phyloP scores from a whole-genome alignment of 2,113 vertebrate genomes.

The Heloderma charlesbogerti region DNA sequence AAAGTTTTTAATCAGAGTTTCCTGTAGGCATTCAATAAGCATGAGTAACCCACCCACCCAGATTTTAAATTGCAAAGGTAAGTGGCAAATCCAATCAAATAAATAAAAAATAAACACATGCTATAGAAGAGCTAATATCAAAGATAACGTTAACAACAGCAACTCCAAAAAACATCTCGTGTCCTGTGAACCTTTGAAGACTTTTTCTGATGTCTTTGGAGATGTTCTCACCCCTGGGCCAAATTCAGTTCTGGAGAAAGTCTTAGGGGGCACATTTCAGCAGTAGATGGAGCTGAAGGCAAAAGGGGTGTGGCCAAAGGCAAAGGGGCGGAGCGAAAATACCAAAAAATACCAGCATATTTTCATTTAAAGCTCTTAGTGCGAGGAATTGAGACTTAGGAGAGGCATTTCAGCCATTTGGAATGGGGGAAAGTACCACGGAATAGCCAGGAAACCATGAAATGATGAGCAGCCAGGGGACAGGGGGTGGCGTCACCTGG shows the following conservation, averaged over 20 bases:
- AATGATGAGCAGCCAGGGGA: too few relatives aligned
- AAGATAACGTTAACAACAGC: background rate
- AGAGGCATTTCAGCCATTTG: background rate
- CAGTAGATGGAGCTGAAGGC: too few relatives aligned
- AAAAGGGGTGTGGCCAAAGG: too few relatives aligned
- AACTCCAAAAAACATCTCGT: background rate
- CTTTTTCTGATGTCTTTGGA: background rate
- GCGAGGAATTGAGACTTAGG: too few relatives aligned
- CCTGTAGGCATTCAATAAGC: constrained; percentile 35
- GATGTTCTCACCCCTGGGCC: background rate
- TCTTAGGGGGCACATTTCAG: too few relatives aligned
- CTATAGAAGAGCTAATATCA: background rate
- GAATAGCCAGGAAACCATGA: too few relatives aligned
- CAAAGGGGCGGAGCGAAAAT: too few relatives aligned
- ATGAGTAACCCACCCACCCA: background rate
- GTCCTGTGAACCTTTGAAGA: background rate
- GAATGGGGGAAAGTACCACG: too few relatives aligned
- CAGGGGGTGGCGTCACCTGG: too few relatives aligned
- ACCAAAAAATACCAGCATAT: too few relatives aligned
- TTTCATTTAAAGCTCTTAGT: too few relatives aligned
- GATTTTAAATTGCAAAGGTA: background rate
- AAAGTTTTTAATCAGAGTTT: constrained; percentile 30
- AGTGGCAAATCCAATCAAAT: background rate
- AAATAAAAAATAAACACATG: background rate
- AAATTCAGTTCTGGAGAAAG: too few relatives aligned